Conservation (phyloP, 2,888 invertebrate genomes). For the Lacanobia wlatinum region DNA sequence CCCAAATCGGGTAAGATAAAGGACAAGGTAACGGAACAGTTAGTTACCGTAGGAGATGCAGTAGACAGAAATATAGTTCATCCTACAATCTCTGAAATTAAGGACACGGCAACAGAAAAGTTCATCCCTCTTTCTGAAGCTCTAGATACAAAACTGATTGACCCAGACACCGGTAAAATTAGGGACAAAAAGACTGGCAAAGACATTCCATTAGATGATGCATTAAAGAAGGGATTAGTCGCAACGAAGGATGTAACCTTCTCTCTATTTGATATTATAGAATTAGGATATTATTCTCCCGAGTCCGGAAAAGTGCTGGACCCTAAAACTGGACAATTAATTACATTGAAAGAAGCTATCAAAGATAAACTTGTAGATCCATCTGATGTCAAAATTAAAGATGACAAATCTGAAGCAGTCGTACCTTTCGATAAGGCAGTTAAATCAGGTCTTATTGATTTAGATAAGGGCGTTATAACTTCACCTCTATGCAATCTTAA, state of each 20-base stretch:
- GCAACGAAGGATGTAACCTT: slow-evolving; percentile 93
- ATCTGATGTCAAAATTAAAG: slow-evolving; percentile 93
- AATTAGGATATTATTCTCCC: slow-evolving; percentile 94
- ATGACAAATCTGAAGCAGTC: slow-evolving; percentile 92
- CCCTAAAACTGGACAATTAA: slow-evolving; percentile 93
- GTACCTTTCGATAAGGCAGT: slow-evolving; percentile 93
- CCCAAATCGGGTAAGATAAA: slow-evolving; percentile 93
- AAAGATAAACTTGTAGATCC: slow-evolving; percentile 93
- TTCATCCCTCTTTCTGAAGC: slow-evolving; percentile 94
- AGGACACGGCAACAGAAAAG: slow-evolving; percentile 93
- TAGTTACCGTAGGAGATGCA: slow-evolving; percentile 94
- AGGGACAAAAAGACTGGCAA: slow-evolving; percentile 93
- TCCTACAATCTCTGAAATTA: slow-evolving; percentile 95
- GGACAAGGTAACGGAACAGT: slow-evolving; percentile 93
- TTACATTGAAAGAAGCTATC: slow-evolving; percentile 94
- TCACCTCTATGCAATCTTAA: slow-evolving; percentile 94
- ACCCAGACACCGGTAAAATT: slow-evolving; percentile 93
- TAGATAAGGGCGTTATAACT: slow-evolving; percentile 93
- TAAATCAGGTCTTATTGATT: slow-evolving; percentile 93
- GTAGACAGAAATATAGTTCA: slow-evolving; percentile 95
- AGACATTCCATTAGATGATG: slow-evolving; percentile 93
- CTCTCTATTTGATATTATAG: slow-evolving; percentile 93
- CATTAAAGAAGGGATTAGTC: slow-evolving; percentile 93
- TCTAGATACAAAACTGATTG: slow-evolving; percentile 92
- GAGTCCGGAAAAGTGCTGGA: slow-evolving; percentile 94